Evolutionary conservation across 2,113 vertebrate genomes (phyloP).

Genomic region (Halcyon senegalensis): DNA sequence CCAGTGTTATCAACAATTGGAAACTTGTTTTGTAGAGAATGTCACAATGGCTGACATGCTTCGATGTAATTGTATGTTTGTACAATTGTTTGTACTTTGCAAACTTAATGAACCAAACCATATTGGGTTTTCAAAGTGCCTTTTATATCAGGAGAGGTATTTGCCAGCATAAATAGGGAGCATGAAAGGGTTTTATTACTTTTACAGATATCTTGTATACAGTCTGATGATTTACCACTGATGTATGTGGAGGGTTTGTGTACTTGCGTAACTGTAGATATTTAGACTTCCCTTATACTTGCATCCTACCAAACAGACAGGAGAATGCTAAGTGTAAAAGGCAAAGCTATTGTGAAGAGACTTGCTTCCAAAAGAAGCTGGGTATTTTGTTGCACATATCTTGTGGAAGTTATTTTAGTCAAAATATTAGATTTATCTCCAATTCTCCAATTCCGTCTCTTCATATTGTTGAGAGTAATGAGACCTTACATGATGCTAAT

Average conservation of each 20-base stretch:
- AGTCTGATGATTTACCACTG: constrained; percentile 54
- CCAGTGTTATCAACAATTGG: constrained; percentile 70
- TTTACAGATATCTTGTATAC: constrained; percentile 61
- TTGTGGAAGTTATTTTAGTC: neutral
- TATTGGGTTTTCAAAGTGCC: constrained; percentile 90
- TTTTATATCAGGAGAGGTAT: constrained; percentile 77
- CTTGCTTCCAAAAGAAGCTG: constrained; percentile 40
- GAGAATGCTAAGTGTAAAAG: constrained; percentile 36
- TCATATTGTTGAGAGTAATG: neutral
- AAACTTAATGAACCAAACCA: constrained; percentile 83
- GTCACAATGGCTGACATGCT: constrained; percentile 75
- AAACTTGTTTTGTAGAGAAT: constrained; percentile 72
- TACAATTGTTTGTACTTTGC: constrained; percentile 84
- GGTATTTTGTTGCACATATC: neutral
- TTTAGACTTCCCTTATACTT: constrained; percentile 40
- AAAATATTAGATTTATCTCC: neutral
- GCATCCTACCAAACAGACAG: constrained; percentile 43
- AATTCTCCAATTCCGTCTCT: neutral
- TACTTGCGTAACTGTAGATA: constrained; percentile 55
- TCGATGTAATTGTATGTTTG: constrained; percentile 72
- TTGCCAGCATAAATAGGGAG: constrained; percentile 74
- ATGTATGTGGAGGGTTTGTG: neutral
- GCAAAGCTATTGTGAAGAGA: constrained; percentile 37
- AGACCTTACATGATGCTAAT: neutral
- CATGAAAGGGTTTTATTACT: constrained; percentile 66